Evolutionary conservation across 2,113 vertebrate species (phyloP), one percentile per base, ranked within the genome.

Genomic region (Leucopternis melanops): DNA sequence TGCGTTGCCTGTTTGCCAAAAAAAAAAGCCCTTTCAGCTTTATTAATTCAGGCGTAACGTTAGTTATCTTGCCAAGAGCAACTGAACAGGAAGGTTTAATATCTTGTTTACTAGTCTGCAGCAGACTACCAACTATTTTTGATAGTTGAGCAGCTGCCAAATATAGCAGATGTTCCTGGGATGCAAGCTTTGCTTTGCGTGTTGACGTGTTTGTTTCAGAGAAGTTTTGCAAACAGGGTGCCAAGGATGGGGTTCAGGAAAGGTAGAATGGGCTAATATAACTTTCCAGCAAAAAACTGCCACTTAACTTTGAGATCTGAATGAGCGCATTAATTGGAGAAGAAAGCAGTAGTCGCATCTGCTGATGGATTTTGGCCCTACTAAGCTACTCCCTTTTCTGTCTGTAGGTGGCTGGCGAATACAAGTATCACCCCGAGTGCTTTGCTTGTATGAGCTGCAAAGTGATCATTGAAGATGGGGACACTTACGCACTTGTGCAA

Each of bases 351-450:
- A 75, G 52, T 88, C 91, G 78, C 58, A 25, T 92, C 47, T 65
- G 55, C 18, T 71, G 88, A 11, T 75, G 52, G 32, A 34, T 63
- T 88, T 50, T 67, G 74, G 77, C 55, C 69, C 47, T 69, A 8
- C 55, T 94, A 27, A 86, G 84, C 92, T 91, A 86, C 86, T 95
- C 84, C 86, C 50, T 32, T 38, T 98, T 59, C 49, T 98, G 91
- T 98, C 90, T 86, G 95, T 98, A 99, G 99, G 99, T 99, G 97
- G 99, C 99, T 5, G 99, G 99, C 32, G 99, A 99, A 83, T 99
- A 99, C 98, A 99, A 99, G 97, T 99, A 99, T 96, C 99, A 99
- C 96, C 99, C 99, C 0, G 99, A 99, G 95, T 99, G 99, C 97
- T 99, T 99, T 90, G 98, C 98, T 26, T 99, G 99, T 86, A 98